Conservation (phyloP, 30 jellyfish, hydroid and myxozoan species). For the Pelagia noctiluca region DNA sequence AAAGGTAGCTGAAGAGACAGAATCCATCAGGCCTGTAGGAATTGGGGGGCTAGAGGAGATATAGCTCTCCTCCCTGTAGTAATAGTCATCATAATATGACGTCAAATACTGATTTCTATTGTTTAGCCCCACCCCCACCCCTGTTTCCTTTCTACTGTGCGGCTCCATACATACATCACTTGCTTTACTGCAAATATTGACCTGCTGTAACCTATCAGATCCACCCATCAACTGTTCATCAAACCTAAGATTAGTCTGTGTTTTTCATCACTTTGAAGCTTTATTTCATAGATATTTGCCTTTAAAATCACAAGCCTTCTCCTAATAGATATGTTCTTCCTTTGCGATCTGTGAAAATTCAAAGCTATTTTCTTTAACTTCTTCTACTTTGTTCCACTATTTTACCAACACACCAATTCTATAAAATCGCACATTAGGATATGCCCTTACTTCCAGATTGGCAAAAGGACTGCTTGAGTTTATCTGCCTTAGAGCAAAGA, state of each 20-base stretch:
- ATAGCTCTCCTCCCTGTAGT: background rate
- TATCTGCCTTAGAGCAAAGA: slow-evolving; percentile 65
- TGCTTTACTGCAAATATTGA: too few relatives aligned
- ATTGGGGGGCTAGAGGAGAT: background rate
- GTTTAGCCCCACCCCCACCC: background rate
- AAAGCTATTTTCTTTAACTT: background rate
- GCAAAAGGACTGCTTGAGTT: slow-evolving; percentile 87
- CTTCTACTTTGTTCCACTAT: background rate
- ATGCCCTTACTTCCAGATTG: slow-evolving; percentile 63
- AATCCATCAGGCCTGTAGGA: background rate
- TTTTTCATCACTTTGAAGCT: too few relatives aligned
- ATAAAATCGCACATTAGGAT: too few relatives aligned
- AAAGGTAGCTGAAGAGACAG: background rate
- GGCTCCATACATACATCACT: too few relatives aligned
- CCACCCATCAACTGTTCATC: too few relatives aligned
- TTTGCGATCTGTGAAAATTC: background rate
- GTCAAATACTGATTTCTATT: background rate
- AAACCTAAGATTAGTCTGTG: too few relatives aligned
- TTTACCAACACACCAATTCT: background rate
- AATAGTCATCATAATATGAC: background rate
- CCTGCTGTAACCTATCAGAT: too few relatives aligned
- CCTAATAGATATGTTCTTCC: too few relatives aligned
- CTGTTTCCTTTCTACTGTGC: background rate
- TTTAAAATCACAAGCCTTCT: too few relatives aligned
- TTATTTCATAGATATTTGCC: too few relatives aligned